These are phyloP conservation scores for Cathartes aura DNA, from an alignment of 2,113 vertebrate genomes.

Conservation along the genomic window DNA sequence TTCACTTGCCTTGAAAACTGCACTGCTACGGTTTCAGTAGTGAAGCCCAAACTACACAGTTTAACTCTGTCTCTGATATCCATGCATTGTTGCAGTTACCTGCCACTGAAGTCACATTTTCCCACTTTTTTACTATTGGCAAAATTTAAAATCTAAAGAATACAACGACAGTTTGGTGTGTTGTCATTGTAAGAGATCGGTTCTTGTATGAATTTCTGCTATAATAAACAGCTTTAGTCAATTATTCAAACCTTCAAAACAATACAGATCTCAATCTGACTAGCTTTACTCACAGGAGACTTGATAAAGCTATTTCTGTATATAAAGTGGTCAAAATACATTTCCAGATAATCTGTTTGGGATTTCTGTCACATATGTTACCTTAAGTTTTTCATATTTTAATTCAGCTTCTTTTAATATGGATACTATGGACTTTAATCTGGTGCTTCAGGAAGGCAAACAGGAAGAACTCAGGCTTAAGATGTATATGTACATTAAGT, in stretches of 20 bases:
- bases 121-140: not conserved
- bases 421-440: not conserved
- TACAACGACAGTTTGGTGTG: not conserved
- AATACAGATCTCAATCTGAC: not conserved
- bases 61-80: not conserved
- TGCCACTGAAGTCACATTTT: not conserved
- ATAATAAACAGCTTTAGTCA: not conserved
- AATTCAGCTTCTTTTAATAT: not conserved
- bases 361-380: not conserved
- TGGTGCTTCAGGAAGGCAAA: not conserved
- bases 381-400: not conserved
- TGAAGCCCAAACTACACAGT: not conserved
- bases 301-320: not conserved
- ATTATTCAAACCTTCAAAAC: not conserved
- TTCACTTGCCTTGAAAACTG: not conserved
- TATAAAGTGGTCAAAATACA: not conserved
- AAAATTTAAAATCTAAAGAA: not conserved
- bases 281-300: not conserved
- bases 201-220: not conserved
- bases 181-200: not conserved
- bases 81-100: not conserved
- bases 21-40: not conserved
- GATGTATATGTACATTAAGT: accelerated
- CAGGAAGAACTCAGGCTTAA: not conserved
- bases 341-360: not conserved